These are phyloP conservation scores for Limnephilus lunatus DNA, from an alignment of 2,888 invertebrate genomes.

Conservation along the genomic window DNA sequence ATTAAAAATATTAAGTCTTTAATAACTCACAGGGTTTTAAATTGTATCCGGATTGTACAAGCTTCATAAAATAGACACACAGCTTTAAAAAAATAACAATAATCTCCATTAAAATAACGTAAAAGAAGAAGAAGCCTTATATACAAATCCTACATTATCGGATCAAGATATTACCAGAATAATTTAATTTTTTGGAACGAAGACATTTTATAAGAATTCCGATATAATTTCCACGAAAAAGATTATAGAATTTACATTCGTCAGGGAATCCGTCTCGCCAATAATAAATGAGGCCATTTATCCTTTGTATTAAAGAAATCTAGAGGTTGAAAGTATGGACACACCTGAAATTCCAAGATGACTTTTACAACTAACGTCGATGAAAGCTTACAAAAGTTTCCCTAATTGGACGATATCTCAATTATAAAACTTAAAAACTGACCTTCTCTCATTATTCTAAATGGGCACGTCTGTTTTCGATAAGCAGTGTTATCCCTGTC, in stretches of 20 bases:
- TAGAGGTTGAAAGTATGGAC: neutral
- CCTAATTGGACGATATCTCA: neutral
- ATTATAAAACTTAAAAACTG: neutral
- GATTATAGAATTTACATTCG: neutral
- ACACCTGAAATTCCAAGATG: neutral
- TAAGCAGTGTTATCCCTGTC: neutral
- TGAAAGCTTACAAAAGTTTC: neutral
- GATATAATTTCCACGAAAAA: neutral
- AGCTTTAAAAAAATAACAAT: neutral
- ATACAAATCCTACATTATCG: neutral
- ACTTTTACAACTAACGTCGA: neutral
- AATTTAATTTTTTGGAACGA: neutral
- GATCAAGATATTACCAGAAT: neutral
- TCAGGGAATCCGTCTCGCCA: slow-evolving; percentile 14
- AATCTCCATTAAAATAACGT: neutral
- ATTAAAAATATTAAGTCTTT: too few relatives aligned
- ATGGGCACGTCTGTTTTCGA: too few relatives aligned
- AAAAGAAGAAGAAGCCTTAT: neutral
- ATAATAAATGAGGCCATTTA: neutral
- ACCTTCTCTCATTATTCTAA: neutral
- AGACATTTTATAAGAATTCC: slow-evolving; percentile 1
- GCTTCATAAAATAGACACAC: neutral
- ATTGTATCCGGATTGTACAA: neutral
- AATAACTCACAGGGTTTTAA: neutral
- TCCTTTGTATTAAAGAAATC: neutral